Evolutionary conservation across 1,140 invertebrate species (phyloP).

Genomic region (Scaptomyza graminum): DNA sequence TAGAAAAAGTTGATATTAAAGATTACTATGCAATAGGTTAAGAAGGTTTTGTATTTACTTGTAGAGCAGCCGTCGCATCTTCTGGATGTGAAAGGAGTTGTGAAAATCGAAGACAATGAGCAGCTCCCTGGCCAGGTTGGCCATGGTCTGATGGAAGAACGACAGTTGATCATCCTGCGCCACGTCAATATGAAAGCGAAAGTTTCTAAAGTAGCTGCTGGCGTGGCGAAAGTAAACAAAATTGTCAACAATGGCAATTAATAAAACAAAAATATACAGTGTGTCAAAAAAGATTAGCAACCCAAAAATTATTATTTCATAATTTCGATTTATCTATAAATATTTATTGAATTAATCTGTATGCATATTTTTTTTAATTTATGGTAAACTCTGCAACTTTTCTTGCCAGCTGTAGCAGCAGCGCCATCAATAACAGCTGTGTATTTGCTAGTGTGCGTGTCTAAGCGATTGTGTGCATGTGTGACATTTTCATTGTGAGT

Average conservation of each 20-base stretch:
- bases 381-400: constrained; percentile 5
- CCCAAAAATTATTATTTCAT: neutral
- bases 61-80: constrained; percentile 75
- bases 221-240: constrained; percentile 17
- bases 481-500: constrained; percentile 36
- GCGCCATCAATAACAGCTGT: constrained; percentile 40
- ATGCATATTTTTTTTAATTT: too few relatives aligned
- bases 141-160: constrained; percentile 74
- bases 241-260: constrained; percentile 23
- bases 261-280: constrained; percentile 29
- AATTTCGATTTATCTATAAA: too few relatives aligned
- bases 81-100: constrained; percentile 80
- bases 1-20: constrained; percentile 15
- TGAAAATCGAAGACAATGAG: constrained; percentile 77
- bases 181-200: constrained; percentile 76
- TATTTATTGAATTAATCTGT: too few relatives aligned
- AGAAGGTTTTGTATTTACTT: constrained; percentile 53
- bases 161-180: constrained; percentile 72
- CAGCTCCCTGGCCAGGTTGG: constrained; percentile 72
- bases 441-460: constrained; percentile 17
- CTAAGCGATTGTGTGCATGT: constrained; percentile 3
- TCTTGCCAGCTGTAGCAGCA: constrained; percentile 19
- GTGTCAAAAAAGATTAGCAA: constrained; percentile 6
- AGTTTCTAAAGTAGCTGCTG: constrained; percentile 79
- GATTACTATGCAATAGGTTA: neutral